Evolutionary conservation across 2,797 vertebrate species (phyloP), one percentile per base, ranked within the genome.

Genomic region (Neoniphon sammara): DNA sequence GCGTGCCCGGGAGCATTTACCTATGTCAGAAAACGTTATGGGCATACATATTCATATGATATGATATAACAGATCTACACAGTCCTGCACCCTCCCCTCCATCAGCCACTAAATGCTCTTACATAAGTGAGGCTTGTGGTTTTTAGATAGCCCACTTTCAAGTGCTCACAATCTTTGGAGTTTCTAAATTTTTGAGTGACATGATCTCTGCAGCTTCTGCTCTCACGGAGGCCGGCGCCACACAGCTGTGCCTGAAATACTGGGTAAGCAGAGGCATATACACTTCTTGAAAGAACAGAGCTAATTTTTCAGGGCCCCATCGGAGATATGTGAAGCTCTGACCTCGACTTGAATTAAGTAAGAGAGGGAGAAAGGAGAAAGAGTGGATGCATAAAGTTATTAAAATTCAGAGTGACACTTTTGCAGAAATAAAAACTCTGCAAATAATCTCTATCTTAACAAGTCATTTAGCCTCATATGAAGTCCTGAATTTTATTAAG

Each of bases 1-100:
- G 5, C 57, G 42, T 36, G 12, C 23, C 34, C 21, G 14, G 8
- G 18, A 31, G 21, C 3, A 6, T 62, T 77, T 66, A 66, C 47
- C 63, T 20, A n/a, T n/a, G 21, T 59, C 44, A 20, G 11, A 54
- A 0, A 60, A 20, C 44, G 23, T 42, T 46, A 5, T 31, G 61
- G 2, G 4, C 53, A 78, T 68, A 27, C 44, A 70, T 75, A 70
- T 50, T 54, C 36, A 75, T 69, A 50, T 27, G 8, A 11, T 10
- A 2, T 27, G 3, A 65, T 42, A 18, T 17, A 55, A 31, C 60
- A 56, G 54, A 10, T 58, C 54, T 34, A 49, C 30, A 31, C 62
- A 61, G 61, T 59, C 23, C 8, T 23, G 15, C 14, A 1, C 14
- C 34, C 27, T 60, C 27, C 6, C 30, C 42, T 1, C 0, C 2